A percentile compares a stretch with the other conserved stretches of the same genome.
These are phyloP conservation scores for Zaprionus lineosus DNA, from an alignment of 2,888 invertebrate species.

Conservation along the genomic window DNA sequence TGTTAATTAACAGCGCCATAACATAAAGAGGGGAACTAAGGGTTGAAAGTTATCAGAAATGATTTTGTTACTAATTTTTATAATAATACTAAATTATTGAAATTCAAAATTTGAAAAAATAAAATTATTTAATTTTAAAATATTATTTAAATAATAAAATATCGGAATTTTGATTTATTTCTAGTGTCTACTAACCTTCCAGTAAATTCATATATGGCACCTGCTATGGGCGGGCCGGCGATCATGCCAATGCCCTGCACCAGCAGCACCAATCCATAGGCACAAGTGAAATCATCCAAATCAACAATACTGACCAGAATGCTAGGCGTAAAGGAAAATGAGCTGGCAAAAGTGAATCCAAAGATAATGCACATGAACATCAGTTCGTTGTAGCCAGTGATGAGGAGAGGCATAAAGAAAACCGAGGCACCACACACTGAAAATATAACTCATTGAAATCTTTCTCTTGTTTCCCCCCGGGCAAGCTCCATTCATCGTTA, in stretches of 20 bases:
- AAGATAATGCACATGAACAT: slow-evolving; percentile 86
- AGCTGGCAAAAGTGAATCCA: slow-evolving; percentile 95
- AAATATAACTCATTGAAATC: too few relatives aligned
- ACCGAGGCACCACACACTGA: slow-evolving; percentile 82
- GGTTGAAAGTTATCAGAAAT: too few relatives aligned
- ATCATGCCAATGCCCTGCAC: slow-evolving; percentile 97
- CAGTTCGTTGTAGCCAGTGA: slow-evolving; percentile 73
- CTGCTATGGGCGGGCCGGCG: slow-evolving; percentile 95
- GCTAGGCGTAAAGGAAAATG: slow-evolving; percentile 94
- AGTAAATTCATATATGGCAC: slow-evolving; percentile 84
- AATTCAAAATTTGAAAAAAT: too few relatives aligned
- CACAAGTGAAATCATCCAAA: slow-evolving; percentile 94
- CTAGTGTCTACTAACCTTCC: slow-evolving; percentile 77
- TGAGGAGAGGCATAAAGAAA: slow-evolving; percentile 80
- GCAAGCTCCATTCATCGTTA: too few relatives aligned
- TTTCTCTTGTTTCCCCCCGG: too few relatives aligned
- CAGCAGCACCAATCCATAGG: slow-evolving; percentile 94
- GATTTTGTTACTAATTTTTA: too few relatives aligned
- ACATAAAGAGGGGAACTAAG: too few relatives aligned
- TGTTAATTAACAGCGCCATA: too few relatives aligned
- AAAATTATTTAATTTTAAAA: too few relatives aligned
- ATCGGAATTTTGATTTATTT: too few relatives aligned
- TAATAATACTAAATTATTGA: too few relatives aligned
- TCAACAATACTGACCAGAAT: slow-evolving; percentile 94
- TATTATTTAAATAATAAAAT: too few relatives aligned